Base-by-base conservation (phyloP, 2,888 invertebrate species). In the Odiellus spinosus region DNA sequence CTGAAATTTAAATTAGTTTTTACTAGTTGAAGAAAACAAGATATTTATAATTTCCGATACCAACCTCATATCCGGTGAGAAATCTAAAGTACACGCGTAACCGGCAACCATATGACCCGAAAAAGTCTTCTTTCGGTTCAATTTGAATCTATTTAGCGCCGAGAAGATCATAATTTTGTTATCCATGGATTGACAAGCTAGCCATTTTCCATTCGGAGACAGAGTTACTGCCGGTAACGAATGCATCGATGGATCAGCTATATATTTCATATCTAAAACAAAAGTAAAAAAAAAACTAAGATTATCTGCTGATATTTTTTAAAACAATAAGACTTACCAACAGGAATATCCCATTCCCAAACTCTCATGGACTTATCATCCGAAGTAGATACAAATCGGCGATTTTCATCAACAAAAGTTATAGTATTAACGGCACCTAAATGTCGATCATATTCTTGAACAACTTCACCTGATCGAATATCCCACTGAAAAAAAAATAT, bases 41-140 rank as follows among this genome's bases (percentile, higher is more conserved):
- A n/a, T n/a, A n/a, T n/a, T n/a, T n/a, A n/a, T n/a, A 14, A 38
- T 20, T 19, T 11, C 11, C 26, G 11, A 51, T 56, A 49, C 60
- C 52, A 65, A 86, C 82, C 83, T 87, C 93, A 98, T 95, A 64
- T 98, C 96, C 0, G 98, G 96, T 2, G 95, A 93, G 68, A 88
- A 98, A 67, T 98, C 98, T 6, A 93, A 72, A 2, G 83, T 78
- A 64, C 98, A 98, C 0, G 98, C 96, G 67, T 96, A 99, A 0
- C 98, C 98, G 8, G 98, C 95, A 1, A 96, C 96, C 93, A 98
- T 98, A 64, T 99, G 98, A 0, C 98, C 96, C 0, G 81, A 82
- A 68, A 99, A 99, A 0, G 86, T 82, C 68, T 98, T 98, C 68
- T 98, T 98, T 21, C 93, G 73, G 69, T 98, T 95, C 75, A 95